A percentile compares a stretch with the other conserved stretches of the same genome.
phyloP scores from a whole-genome alignment of 2,113 vertebrate genomes.

The Damaliscus lunatus region DNA sequence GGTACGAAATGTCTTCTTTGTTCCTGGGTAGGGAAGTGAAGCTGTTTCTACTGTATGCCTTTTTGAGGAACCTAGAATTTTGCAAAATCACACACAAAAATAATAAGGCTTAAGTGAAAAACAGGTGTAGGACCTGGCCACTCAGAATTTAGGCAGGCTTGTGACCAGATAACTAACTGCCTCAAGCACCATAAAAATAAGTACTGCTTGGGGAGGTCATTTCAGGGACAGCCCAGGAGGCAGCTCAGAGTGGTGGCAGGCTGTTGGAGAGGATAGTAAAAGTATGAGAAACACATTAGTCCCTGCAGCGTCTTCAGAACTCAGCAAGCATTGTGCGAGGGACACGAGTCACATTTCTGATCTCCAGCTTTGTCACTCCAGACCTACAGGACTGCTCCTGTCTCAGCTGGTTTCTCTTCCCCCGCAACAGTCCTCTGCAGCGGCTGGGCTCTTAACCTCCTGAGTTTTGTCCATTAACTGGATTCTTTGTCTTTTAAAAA shows the following conservation, averaged over 20 bases:
- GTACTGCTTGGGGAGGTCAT: not conserved
- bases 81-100: not conserved
- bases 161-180: not conserved
- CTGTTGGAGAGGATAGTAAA: not conserved
- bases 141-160: not conserved
- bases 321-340: not conserved
- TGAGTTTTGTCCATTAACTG: not conserved
- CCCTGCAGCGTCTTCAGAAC: not conserved
- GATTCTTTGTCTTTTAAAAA: not conserved
- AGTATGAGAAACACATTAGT: not conserved
- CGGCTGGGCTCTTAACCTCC: not conserved
- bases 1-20: not conserved
- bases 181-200: not conserved
- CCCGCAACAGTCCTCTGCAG: not conserved
- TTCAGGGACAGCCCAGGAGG: not conserved
- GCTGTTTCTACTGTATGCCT: not conserved
- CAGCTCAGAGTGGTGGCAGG: too few relatives aligned
- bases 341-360: not conserved
- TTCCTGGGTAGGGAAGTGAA: not conserved
- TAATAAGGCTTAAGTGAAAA: not conserved
- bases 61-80: not conserved
- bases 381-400: rapidly evolving
- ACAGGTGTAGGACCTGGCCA: not conserved
- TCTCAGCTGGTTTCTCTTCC: not conserved
- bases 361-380: not conserved